These are phyloP conservation scores for Drosophila lini DNA, from an alignment of 1,140 invertebrate genomes.

Conservation along the genomic window DNA sequence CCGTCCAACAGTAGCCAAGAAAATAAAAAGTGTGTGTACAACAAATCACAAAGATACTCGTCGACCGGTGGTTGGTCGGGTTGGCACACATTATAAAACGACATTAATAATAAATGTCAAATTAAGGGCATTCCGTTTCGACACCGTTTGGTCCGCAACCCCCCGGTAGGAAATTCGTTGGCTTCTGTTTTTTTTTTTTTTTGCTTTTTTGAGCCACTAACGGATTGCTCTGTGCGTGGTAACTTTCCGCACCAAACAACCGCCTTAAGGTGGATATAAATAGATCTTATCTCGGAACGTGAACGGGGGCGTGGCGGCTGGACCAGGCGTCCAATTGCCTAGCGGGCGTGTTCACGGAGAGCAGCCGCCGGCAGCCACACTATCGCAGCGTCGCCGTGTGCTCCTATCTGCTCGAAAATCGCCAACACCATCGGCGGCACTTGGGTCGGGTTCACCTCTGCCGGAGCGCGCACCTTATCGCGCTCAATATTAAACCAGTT, in stretches of 20 bases:
- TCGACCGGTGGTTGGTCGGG: background rate
- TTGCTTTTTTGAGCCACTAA: background rate
- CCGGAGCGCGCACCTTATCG: slow-evolving; percentile 45
- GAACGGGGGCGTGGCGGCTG: background rate
- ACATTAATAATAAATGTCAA: slow-evolving; percentile 73
- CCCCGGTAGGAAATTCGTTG: slow-evolving; percentile 59
- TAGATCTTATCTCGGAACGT: background rate
- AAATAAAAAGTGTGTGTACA: slow-evolving; percentile 15
- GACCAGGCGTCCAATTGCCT: slow-evolving; percentile 28
- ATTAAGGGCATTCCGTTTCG: slow-evolving; percentile 74
- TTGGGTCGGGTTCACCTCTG: slow-evolving; percentile 70
- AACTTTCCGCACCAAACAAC: slow-evolving; percentile 7
- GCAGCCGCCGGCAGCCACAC: background rate
- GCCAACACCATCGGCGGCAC: slow-evolving; percentile 39
- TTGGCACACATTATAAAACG: slow-evolving; percentile 64
- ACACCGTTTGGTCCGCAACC: slow-evolving; percentile 21
- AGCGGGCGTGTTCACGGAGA: slow-evolving; percentile 28
- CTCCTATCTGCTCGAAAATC: slow-evolving; percentile 65
- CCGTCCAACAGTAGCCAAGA: slow-evolving; percentile 1
- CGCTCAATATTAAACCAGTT: slow-evolving; percentile 74
- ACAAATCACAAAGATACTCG: slow-evolving; percentile 61
- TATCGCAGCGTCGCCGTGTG: slow-evolving; percentile 16
- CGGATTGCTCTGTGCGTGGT: background rate
- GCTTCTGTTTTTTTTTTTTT: background rate
- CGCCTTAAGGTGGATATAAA: slow-evolving; percentile 1